Evolutionary conservation across 1,140 invertebrate genomes (phyloP), one percentile per base, ranked within the genome.

Genomic region (Pectinophora gossypiella): DNA sequence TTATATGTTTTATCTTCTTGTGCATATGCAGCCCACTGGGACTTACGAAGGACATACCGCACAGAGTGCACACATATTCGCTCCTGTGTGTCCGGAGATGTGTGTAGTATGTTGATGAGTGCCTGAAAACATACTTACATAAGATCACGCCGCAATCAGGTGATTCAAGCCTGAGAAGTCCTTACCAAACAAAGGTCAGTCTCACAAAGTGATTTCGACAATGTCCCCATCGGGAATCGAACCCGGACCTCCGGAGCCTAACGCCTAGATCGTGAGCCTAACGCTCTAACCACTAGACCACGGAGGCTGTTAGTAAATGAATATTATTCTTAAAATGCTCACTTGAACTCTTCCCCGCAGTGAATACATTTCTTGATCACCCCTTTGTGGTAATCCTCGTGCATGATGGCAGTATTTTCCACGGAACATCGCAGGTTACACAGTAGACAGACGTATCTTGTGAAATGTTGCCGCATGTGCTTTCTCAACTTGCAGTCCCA

Each of bases 71-170:
- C 36, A 82, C 59, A 42, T 71, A 61, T 27, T 66, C 65, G 44
- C 76, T 81, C 5, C 76, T 56, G 54, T 85, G 82, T 19, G 74
- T 79, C n/a, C 79, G 72, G 27, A 85, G n/a, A 45, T 85, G 82
- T n/a, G 79, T 68, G 62, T 85, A 85, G 59, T 82, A 85, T 23
- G 79, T 80, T 0, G 82, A 83, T 12, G 54, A 42, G 50, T 83
- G 82, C 23, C 79, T 82, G 54, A 0, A 20, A 42, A 4, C 6
- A 6, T 0, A 38, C 59, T 51, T 53, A 47, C 38, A 49, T 19
- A 18, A 10, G n/a, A n/a, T n/a, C n/a, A n/a, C n/a, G n/a, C n/a
- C n/a, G n/a, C n/a, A n/a, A n/a, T n/a, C n/a, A n/a, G n/a, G n/a
- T n/a, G n/a, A n/a, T n/a, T n/a, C n/a, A n/a, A n/a, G n/a, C n/a